Evolutionary conservation across 2,113 vertebrate species (phyloP).

Genomic region (Pelmatolapia mariae): DNA sequence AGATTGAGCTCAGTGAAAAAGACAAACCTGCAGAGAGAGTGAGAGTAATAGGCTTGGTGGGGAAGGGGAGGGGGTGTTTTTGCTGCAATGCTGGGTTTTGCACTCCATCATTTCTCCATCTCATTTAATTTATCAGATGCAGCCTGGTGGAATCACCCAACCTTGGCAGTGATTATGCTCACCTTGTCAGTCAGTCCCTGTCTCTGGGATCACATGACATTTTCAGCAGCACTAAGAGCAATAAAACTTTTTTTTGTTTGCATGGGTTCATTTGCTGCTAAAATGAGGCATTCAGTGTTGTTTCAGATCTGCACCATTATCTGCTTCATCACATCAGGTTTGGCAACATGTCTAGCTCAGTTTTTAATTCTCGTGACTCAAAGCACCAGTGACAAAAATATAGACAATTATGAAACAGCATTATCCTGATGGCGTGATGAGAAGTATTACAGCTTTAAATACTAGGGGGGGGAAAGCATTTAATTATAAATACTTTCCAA

Average conservation of each 20-base stretch:
- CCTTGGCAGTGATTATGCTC: slow-evolving; percentile 22
- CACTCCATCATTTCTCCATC: slow-evolving; percentile 20
- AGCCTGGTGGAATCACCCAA: slow-evolving; percentile 7
- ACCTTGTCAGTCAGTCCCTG: slow-evolving; percentile 29
- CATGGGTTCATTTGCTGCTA: background rate
- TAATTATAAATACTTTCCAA: background rate
- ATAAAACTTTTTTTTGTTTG: background rate
- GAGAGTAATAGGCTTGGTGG: background rate
- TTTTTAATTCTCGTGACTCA: background rate
- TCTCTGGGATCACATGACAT: background rate
- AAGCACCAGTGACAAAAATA: background rate
- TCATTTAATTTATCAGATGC: slow-evolving; percentile 38
- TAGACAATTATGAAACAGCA: background rate
- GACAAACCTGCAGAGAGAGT: background rate
- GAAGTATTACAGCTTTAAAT: background rate
- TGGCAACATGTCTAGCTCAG: background rate
- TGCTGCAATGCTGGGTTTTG: background rate
- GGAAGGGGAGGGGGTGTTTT: background rate
- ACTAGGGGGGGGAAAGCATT: fast-evolving
- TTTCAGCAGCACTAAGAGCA: background rate
- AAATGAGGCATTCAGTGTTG: background rate
- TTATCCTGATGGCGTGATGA: background rate
- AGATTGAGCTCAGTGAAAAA: background rate
- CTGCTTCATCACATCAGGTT: background rate
- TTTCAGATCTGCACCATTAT: background rate